Evolutionary conservation across 2,888 invertebrate genomes (phyloP), one percentile per base, ranked within the genome.

Genomic region (Pterostichus niger): DNA sequence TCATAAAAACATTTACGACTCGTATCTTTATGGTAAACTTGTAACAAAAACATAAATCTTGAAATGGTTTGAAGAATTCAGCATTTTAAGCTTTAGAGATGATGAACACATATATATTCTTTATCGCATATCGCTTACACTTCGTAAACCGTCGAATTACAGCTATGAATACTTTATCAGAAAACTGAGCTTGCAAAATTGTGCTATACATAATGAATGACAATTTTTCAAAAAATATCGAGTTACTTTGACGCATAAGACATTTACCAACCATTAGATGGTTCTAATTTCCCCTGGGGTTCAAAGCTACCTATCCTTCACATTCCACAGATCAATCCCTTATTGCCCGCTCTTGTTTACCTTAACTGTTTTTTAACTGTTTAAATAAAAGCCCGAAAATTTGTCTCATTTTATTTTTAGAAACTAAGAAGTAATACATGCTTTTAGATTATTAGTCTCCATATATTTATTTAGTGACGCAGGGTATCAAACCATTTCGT

Each of bases 161-260:
- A 59, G 59, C 31, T 24, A 31, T 59, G 59, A 59, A 59, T 59
- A 59, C 17, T 59, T 59, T 6, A 59, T 59, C 24, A 59, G 31
- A 7, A 40, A 24, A 7, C 59, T 59, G 59, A 59, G 59, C 59
- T 59, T 59, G 59, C 59, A 59, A 24, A 59, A 59, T 59, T 59
- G 59, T 59, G 59, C 59, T 24, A 31, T 59, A 59, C 59, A 59
- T 64, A 64, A 64, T 64, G 64, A 64, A 64, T 64, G 64, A 64
- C 35, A 64, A 64, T 64, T 64, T 64, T 64, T 64, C 64, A 64
- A n/a, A 64, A 59, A 64, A 64, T 64, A 64, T 64, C 64, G 35
- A 10, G n/a, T n/a, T 11, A 64, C 35, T 33, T 33, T 64, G 64
- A 64, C 64, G 64, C 40, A 40, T 9, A 40, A 64, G 64, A 31